A percentile compares a stretch with the other conserved stretches of the same genome.
Evolutionary conservation across 2,888 invertebrate species (phyloP).

Genomic region (Glaucopsyche alexis): DNA sequence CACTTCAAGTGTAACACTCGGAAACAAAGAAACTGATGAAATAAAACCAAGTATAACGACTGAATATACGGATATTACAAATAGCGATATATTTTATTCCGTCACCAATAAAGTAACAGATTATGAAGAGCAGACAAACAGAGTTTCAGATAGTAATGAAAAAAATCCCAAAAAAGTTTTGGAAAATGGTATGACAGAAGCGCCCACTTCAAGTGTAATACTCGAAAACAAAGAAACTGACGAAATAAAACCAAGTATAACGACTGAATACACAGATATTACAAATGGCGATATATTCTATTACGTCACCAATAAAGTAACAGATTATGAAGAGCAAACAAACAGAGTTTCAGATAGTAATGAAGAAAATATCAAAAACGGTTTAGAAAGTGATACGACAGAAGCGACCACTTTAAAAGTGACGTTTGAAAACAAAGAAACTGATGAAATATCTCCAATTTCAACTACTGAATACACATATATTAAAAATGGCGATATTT

Average conservation of each 20-base stretch:
- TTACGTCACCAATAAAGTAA: neutral
- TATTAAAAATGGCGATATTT: neutral
- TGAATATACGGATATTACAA: neutral
- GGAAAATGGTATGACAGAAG: neutral
- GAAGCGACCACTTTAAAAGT: neutral
- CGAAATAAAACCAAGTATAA: neutral
- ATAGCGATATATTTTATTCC: neutral
- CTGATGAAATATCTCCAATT: neutral
- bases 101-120: neutral
- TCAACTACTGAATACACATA: neutral
- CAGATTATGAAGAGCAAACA: neutral
- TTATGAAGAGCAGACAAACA: neutral
- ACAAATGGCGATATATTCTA: neutral
- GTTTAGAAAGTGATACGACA: neutral
- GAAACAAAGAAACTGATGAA: neutral
- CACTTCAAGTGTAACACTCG: neutral
- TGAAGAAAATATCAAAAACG: neutral
- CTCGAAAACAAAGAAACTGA: neutral
- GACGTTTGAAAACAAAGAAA: neutral
- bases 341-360: neutral
- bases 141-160: neutral
- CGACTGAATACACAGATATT: neutral
- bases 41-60: neutral
- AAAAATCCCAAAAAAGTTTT: neutral
- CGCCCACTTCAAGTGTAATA: neutral